phyloP scores from a whole-genome alignment of 92 coral and sea anemone genomes.

The Diadumene lineata region DNA sequence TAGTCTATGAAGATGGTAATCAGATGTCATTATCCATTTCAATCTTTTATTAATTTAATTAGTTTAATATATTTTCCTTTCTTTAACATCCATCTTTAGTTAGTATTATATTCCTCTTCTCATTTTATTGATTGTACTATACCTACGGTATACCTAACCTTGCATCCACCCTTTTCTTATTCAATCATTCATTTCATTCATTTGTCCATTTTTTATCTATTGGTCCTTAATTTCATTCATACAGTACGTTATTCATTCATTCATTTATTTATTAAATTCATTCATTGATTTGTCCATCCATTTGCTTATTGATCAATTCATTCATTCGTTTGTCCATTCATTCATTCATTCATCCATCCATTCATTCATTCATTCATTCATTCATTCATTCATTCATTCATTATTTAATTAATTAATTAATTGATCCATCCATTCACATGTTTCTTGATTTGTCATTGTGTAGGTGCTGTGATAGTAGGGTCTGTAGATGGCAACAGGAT shows the following conservation, averaged over 20 bases:
- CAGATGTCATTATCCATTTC: background rate
- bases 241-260: too few species aligned
- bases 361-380: background rate
- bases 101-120: background rate
- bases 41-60: too few species aligned
- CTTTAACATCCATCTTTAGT: too few species aligned
- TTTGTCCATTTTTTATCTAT: too few species aligned
- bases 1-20: slow-evolving; percentile 98
- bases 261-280: too few species aligned
- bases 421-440: background rate
- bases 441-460: background rate
- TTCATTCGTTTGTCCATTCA: background rate
- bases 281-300: too few species aligned
- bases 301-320: background rate
- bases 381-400: background rate
- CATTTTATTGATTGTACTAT: background rate
- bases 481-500: slow-evolving; percentile 98
- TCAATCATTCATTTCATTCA: too few species aligned
- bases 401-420: too few species aligned
- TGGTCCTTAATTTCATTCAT: too few species aligned
- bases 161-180: too few species aligned
- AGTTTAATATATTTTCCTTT: too few species aligned
- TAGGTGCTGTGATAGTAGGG: slow-evolving; percentile 97
- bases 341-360: background rate
- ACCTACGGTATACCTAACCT: too few species aligned